phyloP scores from a whole-genome alignment of 2,888 invertebrate species.

The Icerya purchasi region DNA sequence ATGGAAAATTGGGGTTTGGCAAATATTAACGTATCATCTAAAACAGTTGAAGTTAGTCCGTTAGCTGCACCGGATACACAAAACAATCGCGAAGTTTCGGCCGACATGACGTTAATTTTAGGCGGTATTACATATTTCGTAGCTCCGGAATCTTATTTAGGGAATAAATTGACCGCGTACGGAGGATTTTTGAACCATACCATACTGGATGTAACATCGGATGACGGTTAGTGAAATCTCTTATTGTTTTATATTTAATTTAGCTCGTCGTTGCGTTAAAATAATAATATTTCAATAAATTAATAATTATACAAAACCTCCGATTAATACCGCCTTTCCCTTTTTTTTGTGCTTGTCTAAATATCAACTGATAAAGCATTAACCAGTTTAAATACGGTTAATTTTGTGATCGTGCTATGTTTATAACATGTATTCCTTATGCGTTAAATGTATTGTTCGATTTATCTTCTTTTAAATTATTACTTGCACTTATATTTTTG shows the following conservation, averaged over 20 bases:
- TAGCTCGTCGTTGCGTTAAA: neutral
- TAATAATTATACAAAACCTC: too few relatives aligned
- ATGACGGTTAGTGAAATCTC: conserved; percentile 31
- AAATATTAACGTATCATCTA: conserved; percentile 29
- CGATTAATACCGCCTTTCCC: too few relatives aligned
- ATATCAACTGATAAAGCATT: too few relatives aligned
- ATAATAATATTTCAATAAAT: too few relatives aligned
- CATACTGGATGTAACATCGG: conserved; percentile 42
- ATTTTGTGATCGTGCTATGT: too few relatives aligned
- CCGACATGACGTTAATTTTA: conserved; percentile 28
- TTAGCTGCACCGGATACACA: conserved; percentile 12
- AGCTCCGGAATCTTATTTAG: conserved; percentile 48
- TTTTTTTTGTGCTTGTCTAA: conserved; percentile 2
- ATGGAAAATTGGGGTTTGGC: conserved; percentile 47
- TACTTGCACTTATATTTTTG: too few relatives aligned
- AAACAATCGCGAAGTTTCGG: conserved; percentile 25
- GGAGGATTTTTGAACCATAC: conserved; percentile 66
- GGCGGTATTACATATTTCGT: conserved; percentile 46
- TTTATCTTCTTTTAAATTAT: too few relatives aligned
- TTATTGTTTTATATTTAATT: neutral
- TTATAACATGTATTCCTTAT: too few relatives aligned
- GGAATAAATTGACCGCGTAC: conserved; percentile 71
- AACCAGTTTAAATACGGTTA: too few relatives aligned
- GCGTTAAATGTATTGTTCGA: too few relatives aligned
- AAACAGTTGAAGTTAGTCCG: conserved; percentile 20